Conservation (phyloP, 2,113 vertebrate species). For the Ifrita kowaldi region DNA sequence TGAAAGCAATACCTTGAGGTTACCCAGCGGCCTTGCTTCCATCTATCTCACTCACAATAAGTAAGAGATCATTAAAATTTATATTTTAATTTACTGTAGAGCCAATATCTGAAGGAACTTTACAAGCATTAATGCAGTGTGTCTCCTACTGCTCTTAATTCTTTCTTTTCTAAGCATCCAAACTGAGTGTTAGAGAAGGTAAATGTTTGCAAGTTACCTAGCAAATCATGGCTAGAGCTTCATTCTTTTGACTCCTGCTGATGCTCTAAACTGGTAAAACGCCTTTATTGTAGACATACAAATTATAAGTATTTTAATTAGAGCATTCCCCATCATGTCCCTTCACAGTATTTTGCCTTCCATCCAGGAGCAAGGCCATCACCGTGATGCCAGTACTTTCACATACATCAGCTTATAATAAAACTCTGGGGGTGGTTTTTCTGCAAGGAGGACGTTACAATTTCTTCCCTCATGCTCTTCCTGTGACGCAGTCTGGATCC, state of each 20-base stretch:
- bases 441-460: not conserved
- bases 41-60: slow-evolving; percentile 20
- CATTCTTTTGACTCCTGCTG: not conserved
- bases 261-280: not conserved
- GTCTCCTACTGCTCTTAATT: slow-evolving; percentile 25
- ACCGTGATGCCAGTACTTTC: not conserved
- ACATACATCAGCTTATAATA: not conserved
- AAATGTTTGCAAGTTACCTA: not conserved
- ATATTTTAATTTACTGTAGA: slow-evolving; percentile 31
- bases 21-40: slow-evolving; percentile 32
- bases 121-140: slow-evolving; percentile 7
- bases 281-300: not conserved
- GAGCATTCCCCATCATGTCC: fast-evolving
- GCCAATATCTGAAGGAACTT: slow-evolving; percentile 19
- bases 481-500: fast-evolving
- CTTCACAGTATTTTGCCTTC: not conserved
- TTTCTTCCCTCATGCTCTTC: not conserved
- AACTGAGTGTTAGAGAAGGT: not conserved
- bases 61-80: slow-evolving; percentile 43
- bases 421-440: not conserved
- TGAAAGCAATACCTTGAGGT: slow-evolving; percentile 26
- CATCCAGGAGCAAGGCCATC: not conserved
- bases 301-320: not conserved
- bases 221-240: not conserved
- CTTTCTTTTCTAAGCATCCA: not conserved